These are phyloP conservation scores for Tragelaphus strepsiceros DNA, from an alignment of 2,113 vertebrate species.

Conservation along the genomic window DNA sequence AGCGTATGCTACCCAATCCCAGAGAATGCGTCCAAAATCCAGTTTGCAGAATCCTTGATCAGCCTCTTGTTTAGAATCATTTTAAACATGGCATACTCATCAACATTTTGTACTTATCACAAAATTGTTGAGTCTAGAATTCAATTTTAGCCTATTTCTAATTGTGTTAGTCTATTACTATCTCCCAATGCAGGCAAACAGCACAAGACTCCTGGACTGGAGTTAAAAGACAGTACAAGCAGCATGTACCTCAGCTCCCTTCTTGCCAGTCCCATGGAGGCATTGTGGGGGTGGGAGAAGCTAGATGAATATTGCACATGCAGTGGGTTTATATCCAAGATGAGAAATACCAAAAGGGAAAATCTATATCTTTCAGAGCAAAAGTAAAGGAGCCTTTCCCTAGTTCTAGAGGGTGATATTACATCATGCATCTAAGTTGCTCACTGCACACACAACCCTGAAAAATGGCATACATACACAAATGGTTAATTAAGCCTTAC, in stretches of 20 bases:
- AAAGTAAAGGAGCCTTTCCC: neutral
- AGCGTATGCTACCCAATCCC: neutral
- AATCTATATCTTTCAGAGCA: neutral
- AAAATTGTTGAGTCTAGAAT: neutral
- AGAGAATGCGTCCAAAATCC: neutral
- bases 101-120: neutral
- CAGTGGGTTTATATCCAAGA: neutral
- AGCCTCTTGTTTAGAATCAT: neutral
- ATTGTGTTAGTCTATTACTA: neutral
- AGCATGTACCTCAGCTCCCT: neutral
- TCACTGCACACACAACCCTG: neutral
- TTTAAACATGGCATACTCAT: neutral
- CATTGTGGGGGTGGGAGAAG: accelerated
- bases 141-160: neutral
- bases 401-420: neutral
- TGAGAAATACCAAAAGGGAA: neutral
- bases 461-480: neutral
- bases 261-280: accelerated
- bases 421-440: neutral
- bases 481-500: neutral
- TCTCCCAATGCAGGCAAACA: neutral
- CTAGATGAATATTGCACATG: too few relatives aligned
- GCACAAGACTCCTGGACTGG: too few relatives aligned
- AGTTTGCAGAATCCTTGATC: neutral
- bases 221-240: neutral